Base-by-base conservation (phyloP, 2,888 invertebrate genomes). In the Megastigmus dorsalis region DNA sequence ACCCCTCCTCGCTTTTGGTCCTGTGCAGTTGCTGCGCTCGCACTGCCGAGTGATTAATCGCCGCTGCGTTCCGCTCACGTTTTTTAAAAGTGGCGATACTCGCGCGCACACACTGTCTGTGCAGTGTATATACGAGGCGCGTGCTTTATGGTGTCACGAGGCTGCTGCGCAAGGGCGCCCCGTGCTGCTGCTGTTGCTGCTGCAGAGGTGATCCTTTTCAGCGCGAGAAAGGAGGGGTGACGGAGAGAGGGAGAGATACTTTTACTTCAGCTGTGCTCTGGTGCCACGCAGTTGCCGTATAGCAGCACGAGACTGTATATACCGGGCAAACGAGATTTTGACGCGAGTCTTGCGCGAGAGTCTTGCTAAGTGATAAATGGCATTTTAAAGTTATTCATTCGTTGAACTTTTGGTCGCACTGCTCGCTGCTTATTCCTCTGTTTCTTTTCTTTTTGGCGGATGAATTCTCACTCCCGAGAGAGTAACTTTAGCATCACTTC, bases 11-110 rank as follows among this genome's bases (percentile, higher is more conserved):
- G n/a, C n/a, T n/a, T n/a, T n/a, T n/a, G n/a, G n/a, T n/a, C n/a
- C n/a, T n/a, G n/a, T n/a, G n/a, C n/a, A n/a, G n/a, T n/a, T n/a
- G n/a, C n/a, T n/a, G n/a, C n/a, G n/a, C n/a, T n/a, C n/a, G n/a
- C 38, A 36, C 55, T 23, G 43, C 30, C 5, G 45, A 43, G 54
- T 43, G 72, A 72, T 66, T 72, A 72, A 72, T 72, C 50, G 43
- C 60, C 26, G n/a, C n/a, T n/a, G n/a, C 63, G 23, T 7, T 15
- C 38, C 9, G 5, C 30, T 41, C 28, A n/a, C 18, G 2, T 45
- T 15, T n/a, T 9, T 15, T 33, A 33, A 33, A 45, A 20, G 13
- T 5, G 13, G 28, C 28, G 54, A 54, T 41, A 54, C 30, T 54
- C 33, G 43, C 57, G 55, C n/a, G n/a, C n/a, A n/a, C n/a, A n/a